Evolutionary conservation across 2,888 invertebrate species (phyloP), one percentile per base, ranked within the genome.

Genomic region (Leucophenga maculata): DNA sequence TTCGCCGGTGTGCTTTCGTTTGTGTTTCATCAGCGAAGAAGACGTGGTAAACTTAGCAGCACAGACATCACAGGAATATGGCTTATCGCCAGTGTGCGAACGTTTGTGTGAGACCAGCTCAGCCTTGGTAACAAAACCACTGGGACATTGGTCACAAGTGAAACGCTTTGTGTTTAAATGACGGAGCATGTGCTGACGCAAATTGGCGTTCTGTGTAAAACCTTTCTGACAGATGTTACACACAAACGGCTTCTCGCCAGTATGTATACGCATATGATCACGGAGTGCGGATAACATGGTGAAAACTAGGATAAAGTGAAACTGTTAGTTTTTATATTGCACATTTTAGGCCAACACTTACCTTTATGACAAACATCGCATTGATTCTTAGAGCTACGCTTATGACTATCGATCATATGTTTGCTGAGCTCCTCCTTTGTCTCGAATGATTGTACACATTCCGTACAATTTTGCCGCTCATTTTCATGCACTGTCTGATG

Each of bases 1-100:
- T 71, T 92, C 92, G 0, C 92, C 92, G 0, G 91, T 91, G 78
- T 92, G 92, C 6, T 90, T 91, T 0, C 92, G 86, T 1, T 90
- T 87, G 72, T 92, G 92, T 67, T 92, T 92, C 20, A 90, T 90
- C 18, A 92, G 76, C 0, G 92, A 91, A 57, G 91, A 91, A 13
- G 91, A 91, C 0, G 92, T 92, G 0, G 92, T 92, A 79, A 92
- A 92, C 0, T 90, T 89, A 11, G 90, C 87, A 0, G 89, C 88
- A 55, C 92, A 92, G 6, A 89, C 89, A 16, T 90, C 90, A 65
- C 92, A 92, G 0, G 90, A 88, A 75, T 91, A 92, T 0, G 92
- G 92, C 73, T 91, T 91, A 0, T 91, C 91, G 0, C 92, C 92
- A 8, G 90, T 91, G 82, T 92, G 92, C 57, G 90, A 91, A 0